Evolutionary conservation across 2,113 vertebrate genomes (phyloP).

Genomic region (Natator depressus): DNA sequence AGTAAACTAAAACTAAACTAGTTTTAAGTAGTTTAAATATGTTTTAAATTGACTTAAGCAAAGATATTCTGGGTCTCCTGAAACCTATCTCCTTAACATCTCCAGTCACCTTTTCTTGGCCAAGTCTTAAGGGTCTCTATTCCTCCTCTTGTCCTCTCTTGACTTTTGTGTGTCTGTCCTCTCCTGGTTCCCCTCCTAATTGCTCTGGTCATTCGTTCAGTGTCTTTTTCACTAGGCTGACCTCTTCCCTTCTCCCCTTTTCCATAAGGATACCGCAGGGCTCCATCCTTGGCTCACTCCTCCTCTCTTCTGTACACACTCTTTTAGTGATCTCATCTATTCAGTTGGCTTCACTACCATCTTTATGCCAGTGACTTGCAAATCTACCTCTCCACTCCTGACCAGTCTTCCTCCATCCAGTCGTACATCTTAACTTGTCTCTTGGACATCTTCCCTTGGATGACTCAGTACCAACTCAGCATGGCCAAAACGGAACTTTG

Average conservation of each 20-base stretch:
- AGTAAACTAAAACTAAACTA: too few relatives aligned
- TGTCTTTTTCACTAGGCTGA: neutral
- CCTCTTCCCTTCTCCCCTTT: neutral
- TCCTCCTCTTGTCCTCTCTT: conserved; percentile 68
- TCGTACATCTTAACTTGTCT: neutral
- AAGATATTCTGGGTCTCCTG: conserved; percentile 19
- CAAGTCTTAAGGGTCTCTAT: conserved; percentile 55
- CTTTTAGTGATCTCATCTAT: neutral
- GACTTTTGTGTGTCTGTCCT: conserved; percentile 56
- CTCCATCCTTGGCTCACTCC: neutral
- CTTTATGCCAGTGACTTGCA: neutral
- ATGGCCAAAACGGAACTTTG: neutral
- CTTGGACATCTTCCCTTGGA: neutral
- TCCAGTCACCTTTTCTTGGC: conserved; percentile 64
- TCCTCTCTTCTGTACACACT: neutral
- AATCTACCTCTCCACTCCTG: neutral
- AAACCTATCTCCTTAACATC: conserved; percentile 26
- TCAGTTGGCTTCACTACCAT: conserved; percentile 3
- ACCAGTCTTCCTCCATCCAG: neutral
- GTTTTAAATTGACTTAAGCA: conserved; percentile 11
- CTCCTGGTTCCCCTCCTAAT: conserved; percentile 32
- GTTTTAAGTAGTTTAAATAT: neutral
- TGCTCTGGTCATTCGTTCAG: conserved; percentile 31
- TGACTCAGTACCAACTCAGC: neutral
- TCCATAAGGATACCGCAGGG: accelerated